Conservation (phyloP, 2,113 vertebrate genomes). For the Chaenogobius annularis region DNA sequence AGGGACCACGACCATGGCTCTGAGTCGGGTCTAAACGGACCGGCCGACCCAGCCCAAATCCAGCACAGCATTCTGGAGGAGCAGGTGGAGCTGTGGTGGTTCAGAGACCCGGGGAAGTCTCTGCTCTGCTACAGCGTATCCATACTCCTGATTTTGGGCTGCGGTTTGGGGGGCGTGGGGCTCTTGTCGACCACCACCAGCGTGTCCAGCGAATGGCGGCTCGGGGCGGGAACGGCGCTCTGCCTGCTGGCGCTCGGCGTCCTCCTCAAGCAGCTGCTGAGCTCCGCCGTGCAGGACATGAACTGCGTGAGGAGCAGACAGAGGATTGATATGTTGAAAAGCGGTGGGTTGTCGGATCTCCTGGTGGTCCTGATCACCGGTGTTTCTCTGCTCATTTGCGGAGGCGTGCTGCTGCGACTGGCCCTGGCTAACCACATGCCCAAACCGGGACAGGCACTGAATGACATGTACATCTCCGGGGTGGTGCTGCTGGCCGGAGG, state of each 20-base stretch:
- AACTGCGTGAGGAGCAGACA: slow-evolving; percentile 90
- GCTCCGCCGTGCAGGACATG: slow-evolving; percentile 98
- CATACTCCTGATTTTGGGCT: slow-evolving; percentile 87
- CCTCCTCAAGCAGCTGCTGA: slow-evolving; percentile 94
- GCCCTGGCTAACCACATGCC: slow-evolving; percentile 83
- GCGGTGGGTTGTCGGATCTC: slow-evolving; percentile 87
- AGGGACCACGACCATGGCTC: slow-evolving; percentile 44
- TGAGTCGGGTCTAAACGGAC: slow-evolving; percentile 41
- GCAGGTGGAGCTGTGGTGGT: slow-evolving; percentile 98
- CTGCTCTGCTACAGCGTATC: slow-evolving; percentile 88
- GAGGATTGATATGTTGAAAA: slow-evolving; percentile 89
- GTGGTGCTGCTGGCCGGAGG: slow-evolving; percentile 84
- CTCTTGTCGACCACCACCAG: slow-evolving; percentile 95
- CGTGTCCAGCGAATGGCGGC: slow-evolving; percentile 91
- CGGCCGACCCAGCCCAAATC: slow-evolving; percentile 72
- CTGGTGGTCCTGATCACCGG: slow-evolving; percentile 86
- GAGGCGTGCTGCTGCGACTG: slow-evolving; percentile 84
- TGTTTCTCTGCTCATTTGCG: slow-evolving; percentile 84
- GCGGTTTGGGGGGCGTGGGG: slow-evolving; percentile 87
- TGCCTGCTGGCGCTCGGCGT: slow-evolving; percentile 91
- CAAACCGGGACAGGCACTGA: slow-evolving; percentile 77
- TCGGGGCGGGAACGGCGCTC: slow-evolving; percentile 86
- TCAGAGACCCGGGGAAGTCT: slow-evolving; percentile 88
- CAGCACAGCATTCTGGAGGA: slow-evolving; percentile 89
- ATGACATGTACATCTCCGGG: slow-evolving; percentile 91